These are phyloP conservation scores for Choristoneura rosaceana DNA, from an alignment of 2,888 invertebrate genomes.

Conservation along the genomic window DNA sequence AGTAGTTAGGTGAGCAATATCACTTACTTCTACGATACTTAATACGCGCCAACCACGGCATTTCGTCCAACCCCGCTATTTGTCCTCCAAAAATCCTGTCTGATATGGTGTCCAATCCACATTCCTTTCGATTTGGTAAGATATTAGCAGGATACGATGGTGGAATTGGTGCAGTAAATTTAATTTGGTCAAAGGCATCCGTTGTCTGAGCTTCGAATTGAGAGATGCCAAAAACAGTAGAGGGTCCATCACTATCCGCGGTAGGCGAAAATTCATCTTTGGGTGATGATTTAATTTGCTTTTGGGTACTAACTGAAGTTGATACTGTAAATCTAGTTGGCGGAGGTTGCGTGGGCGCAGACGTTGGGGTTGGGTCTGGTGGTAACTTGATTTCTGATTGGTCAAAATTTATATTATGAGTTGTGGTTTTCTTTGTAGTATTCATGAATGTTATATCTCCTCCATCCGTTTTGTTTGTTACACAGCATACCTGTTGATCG, in stretches of 20 bases:
- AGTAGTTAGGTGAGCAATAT: background rate
- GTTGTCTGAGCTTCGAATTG: background rate
- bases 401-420: background rate
- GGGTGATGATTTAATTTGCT: background rate
- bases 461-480: constrained; percentile 24
- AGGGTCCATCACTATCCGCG: background rate
- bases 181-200: background rate
- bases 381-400: constrained; percentile 10
- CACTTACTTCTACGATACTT: constrained; percentile 71
- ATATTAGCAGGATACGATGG: constrained; percentile 16
- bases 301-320: background rate
- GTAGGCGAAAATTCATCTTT: background rate
- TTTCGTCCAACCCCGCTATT: constrained; percentile 79
- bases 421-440: constrained; percentile 14
- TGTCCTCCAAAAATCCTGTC: constrained; percentile 82
- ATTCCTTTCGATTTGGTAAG: constrained; percentile 58
- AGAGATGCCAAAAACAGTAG: background rate
- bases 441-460: constrained; percentile 21
- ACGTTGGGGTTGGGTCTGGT: constrained; percentile 16
- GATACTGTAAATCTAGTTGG: background rate
- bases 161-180: background rate
- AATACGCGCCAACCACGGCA: constrained; percentile 86
- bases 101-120: constrained; percentile 62
- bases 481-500: constrained; percentile 42
- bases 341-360: background rate